Evolutionary conservation across 1,140 invertebrate genomes (phyloP), one percentile per base, ranked within the genome.

Genomic region (Drosophila simulans): DNA sequence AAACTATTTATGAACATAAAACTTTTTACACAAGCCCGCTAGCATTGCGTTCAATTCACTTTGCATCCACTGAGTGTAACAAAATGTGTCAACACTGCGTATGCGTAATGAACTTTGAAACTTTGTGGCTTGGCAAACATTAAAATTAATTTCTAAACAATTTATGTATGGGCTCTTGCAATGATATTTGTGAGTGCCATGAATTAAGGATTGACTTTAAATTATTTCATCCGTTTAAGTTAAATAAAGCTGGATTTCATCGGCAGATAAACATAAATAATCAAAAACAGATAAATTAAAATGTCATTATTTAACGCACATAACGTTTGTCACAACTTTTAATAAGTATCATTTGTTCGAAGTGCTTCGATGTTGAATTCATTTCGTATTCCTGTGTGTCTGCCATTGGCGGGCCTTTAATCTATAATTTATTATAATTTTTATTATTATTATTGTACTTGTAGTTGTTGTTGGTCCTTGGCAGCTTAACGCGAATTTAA

Each of bases 371-470:
- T 4, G 11, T 22, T 15, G 15, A 15, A 7, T 20, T n/a, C 0
- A 15, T 13, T 13, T 11, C 8, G 4, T 15, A 15, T 34, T 8
- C 48, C 43, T 52, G 20, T 5, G n/a, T 37, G 52, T 12, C 53
- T 71, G 68, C 43, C 62, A 27, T 57, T 76, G 35, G 57, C 43
- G 70, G 48, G 48, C 43, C 49, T 77, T 70, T 78, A 64, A 76
- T 88, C 66, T 72, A 49, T 79, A 79, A 82, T 88, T 79, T 73
- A 82, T 79, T 65, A 59, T 79, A 55, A 72, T 80, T 72, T 66
- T 48, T 52, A 46, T 62, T 49, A 52, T 56, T 68, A 39, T 56
- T 45, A 65, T 56, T 78, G 11, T 13, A 5, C 3, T 39, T 13
- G 37, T 13, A 13, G 55, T 31, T 49, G 27, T 22, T 46, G 43